These are phyloP conservation scores for Neolamprologus caudopunctatus DNA, from an alignment of 2,113 vertebrate species.

Conservation along the genomic window DNA sequence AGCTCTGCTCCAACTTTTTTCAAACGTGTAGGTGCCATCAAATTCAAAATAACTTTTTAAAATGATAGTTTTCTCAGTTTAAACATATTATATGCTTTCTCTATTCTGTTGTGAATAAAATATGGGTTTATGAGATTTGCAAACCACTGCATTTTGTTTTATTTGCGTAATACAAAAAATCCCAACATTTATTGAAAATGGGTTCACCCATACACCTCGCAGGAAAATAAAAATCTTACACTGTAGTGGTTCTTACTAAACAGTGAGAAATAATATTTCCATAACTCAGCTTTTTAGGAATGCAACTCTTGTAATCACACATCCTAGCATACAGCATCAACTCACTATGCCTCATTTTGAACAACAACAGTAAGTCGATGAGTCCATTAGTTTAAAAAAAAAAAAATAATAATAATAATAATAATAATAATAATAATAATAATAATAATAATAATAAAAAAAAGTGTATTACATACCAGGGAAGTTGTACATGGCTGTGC, in stretches of 20 bases:
- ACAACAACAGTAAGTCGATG: background rate
- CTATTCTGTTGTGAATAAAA: background rate
- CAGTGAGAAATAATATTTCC: background rate
- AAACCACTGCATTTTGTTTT: background rate
- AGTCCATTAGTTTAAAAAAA: background rate
- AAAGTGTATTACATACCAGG: slow-evolving; percentile 65
- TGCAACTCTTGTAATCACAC: background rate
- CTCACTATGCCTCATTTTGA: background rate
- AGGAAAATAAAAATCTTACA: background rate
- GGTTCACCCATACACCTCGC: too few species aligned
- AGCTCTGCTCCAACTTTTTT: background rate
- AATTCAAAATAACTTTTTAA: background rate
- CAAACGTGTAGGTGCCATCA: background rate
- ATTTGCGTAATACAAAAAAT: background rate
- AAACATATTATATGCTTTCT: background rate
- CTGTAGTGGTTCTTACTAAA: background rate
- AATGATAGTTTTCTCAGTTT: background rate
- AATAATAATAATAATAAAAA: background rate
- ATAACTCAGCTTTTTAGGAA: background rate
- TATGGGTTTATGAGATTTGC: background rate
- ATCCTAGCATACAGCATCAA: background rate
- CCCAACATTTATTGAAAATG: background rate
- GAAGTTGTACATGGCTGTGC: slow-evolving; percentile 85
- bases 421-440: background rate
- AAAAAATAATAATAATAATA: background rate